Evolutionary conservation across 2,888 invertebrate genomes (phyloP).

Genomic region (Caenorhabditis angaria): DNA sequence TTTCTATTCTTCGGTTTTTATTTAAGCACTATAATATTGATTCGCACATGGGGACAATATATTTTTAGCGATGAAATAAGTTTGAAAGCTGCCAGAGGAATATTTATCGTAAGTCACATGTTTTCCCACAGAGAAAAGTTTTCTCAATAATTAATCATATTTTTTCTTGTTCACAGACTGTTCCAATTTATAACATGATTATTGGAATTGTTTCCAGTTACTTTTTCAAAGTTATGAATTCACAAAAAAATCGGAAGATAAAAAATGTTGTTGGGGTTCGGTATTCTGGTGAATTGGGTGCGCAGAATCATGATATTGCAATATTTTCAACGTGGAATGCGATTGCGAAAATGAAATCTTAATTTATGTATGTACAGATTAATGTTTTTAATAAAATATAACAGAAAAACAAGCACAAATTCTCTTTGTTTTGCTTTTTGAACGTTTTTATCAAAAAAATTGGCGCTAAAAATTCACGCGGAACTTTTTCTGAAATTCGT

Average conservation of each 20-base stretch:
- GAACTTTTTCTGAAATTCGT: too few relatives aligned
- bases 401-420: too few relatives aligned
- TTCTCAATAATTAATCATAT: neutral
- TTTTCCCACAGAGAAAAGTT: neutral
- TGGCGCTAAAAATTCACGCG: too few relatives aligned
- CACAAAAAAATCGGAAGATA: slow-evolving; percentile 8
- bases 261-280: slow-evolving; percentile 14
- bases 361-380: neutral
- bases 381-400: too few relatives aligned
- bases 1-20: slow-evolving; percentile 31
- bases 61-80: slow-evolving; percentile 25
- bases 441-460: too few relatives aligned
- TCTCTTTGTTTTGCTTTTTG: neutral
- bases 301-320: slow-evolving; percentile 23
- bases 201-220: slow-evolving; percentile 19
- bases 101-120: neutral
- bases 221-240: slow-evolving; percentile 7
- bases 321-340: slow-evolving; percentile 20
- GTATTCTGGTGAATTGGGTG: slow-evolving; percentile 20
- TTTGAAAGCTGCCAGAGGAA: slow-evolving; percentile 27
- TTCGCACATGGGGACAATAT: slow-evolving; percentile 16
- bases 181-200: slow-evolving; percentile 22
- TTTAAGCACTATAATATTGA: slow-evolving; percentile 11
- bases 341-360: neutral
- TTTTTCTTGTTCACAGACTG: slow-evolving; percentile 1